A percentile compares a stretch with the other conserved stretches of the same genome.
phyloP scores from a whole-genome alignment of 2,888 invertebrate species.

The Watsonalla cultraria region DNA sequence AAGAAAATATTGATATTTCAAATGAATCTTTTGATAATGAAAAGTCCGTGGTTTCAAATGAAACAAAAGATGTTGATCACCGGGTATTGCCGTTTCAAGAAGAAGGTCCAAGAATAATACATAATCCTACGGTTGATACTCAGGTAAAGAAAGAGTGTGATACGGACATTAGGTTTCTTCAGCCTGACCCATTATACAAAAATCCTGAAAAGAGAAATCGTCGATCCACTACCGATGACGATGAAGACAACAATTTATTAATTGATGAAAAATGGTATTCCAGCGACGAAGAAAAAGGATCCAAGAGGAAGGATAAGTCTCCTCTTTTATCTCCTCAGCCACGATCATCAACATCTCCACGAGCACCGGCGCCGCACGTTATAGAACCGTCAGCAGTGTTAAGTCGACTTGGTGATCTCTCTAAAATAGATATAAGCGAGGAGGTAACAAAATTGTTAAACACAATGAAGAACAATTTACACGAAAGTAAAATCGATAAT shows the following conservation, averaged over 20 bases:
- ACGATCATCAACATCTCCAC: slow-evolving; percentile 40
- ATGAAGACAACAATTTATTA: slow-evolving; percentile 78
- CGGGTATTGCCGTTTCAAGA: slow-evolving; percentile 67
- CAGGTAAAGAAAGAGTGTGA: slow-evolving; percentile 50
- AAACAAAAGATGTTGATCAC: slow-evolving; percentile 71
- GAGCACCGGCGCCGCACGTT: slow-evolving; percentile 64
- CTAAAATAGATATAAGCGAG: slow-evolving; percentile 85
- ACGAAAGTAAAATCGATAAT: slow-evolving; percentile 47
- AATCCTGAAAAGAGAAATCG: slow-evolving; percentile 66
- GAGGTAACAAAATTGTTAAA: slow-evolving; percentile 84
- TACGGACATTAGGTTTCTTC: slow-evolving; percentile 69
- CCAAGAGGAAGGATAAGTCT: slow-evolving; percentile 47
- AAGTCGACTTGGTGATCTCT: slow-evolving; percentile 83
- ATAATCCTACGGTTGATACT: slow-evolving; percentile 32
- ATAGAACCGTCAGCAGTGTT: slow-evolving; percentile 75
- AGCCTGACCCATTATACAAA: slow-evolving; percentile 69
- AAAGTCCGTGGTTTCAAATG: slow-evolving; percentile 40
- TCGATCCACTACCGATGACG: slow-evolving; percentile 75
- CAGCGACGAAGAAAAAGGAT: slow-evolving; percentile 85
- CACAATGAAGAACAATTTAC: slow-evolving; percentile 76
- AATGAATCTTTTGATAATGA: slow-evolving; percentile 57
- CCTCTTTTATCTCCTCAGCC: slow-evolving; percentile 54
- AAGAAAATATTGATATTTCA: slow-evolving; percentile 67
- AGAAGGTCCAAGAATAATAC: slow-evolving; percentile 39
- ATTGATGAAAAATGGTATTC: slow-evolving; percentile 87